A percentile compares a stretch with the other conserved stretches of the same genome.
phyloP scores from a whole-genome alignment of 2,888 invertebrate genomes.

The Eristalinus sepulchralis region DNA sequence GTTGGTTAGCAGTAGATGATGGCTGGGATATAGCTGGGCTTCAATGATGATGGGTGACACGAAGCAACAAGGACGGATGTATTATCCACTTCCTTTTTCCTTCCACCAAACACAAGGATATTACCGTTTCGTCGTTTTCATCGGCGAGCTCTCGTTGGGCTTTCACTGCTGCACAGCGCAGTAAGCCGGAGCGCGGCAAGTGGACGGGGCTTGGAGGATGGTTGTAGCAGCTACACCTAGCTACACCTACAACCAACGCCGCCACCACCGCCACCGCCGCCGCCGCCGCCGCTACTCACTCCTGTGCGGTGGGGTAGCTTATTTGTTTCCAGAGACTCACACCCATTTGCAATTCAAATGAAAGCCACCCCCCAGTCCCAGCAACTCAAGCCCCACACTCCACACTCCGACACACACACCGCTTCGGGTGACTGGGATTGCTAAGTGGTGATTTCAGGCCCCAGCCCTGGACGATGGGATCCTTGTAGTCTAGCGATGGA shows the following conservation, averaged over 20 bases:
- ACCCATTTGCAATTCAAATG: slow-evolving; percentile 67
- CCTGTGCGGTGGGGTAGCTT: slow-evolving; percentile 54
- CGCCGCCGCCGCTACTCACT: slow-evolving; percentile 42
- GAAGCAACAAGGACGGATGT: slow-evolving; percentile 82
- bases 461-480: slow-evolving; percentile 55
- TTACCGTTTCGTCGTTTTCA: slow-evolving; percentile 81
- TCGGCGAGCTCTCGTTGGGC: slow-evolving; percentile 72
- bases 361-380: slow-evolving; percentile 42
- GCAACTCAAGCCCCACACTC: background rate
- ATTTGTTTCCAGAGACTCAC: slow-evolving; percentile 61
- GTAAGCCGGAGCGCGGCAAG: slow-evolving; percentile 2
- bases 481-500: slow-evolving; percentile 60
- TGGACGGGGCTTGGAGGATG: slow-evolving; percentile 3
- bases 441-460: slow-evolving; percentile 63
- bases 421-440: slow-evolving; percentile 35
- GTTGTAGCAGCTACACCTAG: slow-evolving; percentile 10
- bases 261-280: background rate
- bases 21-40: slow-evolving; percentile 63
- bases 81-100: slow-evolving; percentile 82
- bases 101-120: slow-evolving; percentile 82
- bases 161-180: slow-evolving; percentile 60
- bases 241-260: slow-evolving; percentile 43
- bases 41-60: slow-evolving; percentile 79
- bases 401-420: slow-evolving; percentile 3
- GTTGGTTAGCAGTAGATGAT: slow-evolving; percentile 70